Evolutionary conservation across 2,888 invertebrate species (phyloP).

Genomic region (Pseudococcus jackbeardsleyi): DNA sequence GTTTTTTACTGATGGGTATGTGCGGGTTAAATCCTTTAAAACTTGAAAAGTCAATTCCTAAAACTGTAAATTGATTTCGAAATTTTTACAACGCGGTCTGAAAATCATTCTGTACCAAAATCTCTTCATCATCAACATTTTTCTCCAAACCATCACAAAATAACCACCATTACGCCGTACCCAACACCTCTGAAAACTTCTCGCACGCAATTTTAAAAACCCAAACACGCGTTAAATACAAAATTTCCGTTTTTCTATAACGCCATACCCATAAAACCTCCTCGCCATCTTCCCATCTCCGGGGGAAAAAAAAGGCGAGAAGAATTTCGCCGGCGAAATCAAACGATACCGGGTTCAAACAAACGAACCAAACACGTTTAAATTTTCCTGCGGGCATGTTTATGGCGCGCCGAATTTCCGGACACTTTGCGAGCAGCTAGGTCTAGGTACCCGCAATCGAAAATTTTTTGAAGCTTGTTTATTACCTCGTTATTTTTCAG

Average conservation of each 20-base stretch:
- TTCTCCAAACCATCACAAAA: background rate
- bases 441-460: slow-evolving; percentile 14
- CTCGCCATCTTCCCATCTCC: background rate
- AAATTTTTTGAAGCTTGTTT: slow-evolving; percentile 42
- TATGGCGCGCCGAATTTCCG: slow-evolving; percentile 20
- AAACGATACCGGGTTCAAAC: slow-evolving; percentile 16
- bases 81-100: background rate
- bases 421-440: background rate
- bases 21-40: too few species aligned
- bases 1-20: too few species aligned
- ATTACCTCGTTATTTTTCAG: slow-evolving; percentile 44
- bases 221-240: slow-evolving; percentile 37
- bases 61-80: too few species aligned
- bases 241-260: slow-evolving; percentile 23
- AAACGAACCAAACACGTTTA: slow-evolving; percentile 34
- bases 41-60: too few species aligned
- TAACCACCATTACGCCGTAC: background rate
- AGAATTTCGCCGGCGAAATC: background rate
- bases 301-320: background rate
- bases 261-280: background rate
- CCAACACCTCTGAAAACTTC: background rate
- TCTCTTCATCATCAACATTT: background rate
- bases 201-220: background rate
- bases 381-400: slow-evolving; percentile 24
- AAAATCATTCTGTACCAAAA: background rate